Conservation (phyloP, 2,888 invertebrate genomes). For the Agriotes lineatus region DNA sequence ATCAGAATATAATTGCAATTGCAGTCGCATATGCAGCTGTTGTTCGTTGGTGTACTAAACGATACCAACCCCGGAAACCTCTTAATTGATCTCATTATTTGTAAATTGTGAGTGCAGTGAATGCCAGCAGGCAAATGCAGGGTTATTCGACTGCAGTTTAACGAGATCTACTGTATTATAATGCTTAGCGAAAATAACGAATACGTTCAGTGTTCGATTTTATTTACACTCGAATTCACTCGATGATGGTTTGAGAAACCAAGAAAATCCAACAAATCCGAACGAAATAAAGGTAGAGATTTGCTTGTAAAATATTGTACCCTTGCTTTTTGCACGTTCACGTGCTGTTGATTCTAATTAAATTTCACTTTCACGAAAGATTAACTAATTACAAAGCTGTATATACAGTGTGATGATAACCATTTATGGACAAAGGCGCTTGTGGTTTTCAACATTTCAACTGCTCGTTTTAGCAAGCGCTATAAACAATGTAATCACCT, state of each 20-base stretch:
- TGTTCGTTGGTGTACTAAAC: conserved; percentile 32
- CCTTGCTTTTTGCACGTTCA: too few relatives aligned
- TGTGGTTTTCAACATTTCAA: too few relatives aligned
- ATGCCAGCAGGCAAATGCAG: conserved; percentile 29
- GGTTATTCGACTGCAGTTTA: conserved; percentile 34
- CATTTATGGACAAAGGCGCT: too few relatives aligned
- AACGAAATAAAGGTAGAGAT: too few relatives aligned
- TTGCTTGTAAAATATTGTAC: too few relatives aligned
- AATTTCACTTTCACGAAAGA: too few relatives aligned
- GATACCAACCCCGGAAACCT: conserved; percentile 35
- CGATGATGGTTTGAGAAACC: not conserved
- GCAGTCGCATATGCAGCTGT: conserved; percentile 29
- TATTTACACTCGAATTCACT: conserved; percentile 15
- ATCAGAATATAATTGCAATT: conserved; percentile 39
- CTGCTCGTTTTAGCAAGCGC: too few relatives aligned
- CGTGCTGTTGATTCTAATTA: too few relatives aligned
- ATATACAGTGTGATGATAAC: too few relatives aligned
- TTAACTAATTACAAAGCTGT: too few relatives aligned
- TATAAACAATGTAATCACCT: too few relatives aligned
- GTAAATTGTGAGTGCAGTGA: conserved; percentile 38
- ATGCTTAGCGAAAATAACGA: conserved; percentile 13
- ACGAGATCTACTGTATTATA: conserved; percentile 38
- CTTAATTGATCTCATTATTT: conserved; percentile 44
- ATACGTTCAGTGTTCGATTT: conserved; percentile 19
- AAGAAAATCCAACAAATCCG: too few relatives aligned